Evolutionary conservation across 1,140 invertebrate genomes (phyloP).

Genomic region (Patella vulgata): DNA sequence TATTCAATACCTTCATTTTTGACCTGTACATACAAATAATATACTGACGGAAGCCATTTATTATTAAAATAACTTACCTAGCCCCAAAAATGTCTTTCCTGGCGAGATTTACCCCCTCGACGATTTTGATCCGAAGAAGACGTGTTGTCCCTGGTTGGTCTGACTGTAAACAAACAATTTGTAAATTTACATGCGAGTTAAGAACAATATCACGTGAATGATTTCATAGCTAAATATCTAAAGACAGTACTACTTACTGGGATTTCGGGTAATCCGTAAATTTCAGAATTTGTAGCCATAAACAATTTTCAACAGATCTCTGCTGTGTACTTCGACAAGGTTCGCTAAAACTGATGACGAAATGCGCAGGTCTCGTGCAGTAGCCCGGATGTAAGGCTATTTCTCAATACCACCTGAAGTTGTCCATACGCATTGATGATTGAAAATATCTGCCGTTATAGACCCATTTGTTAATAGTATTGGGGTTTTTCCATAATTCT

Average conservation of each 20-base stretch:
- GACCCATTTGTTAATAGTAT: no score
- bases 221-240: background rate
- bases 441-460: no score
- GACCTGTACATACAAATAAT: no score
- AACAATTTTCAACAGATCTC: conserved; percentile 13
- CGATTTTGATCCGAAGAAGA: conserved; percentile 70
- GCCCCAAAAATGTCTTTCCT: conserved; percentile 99
- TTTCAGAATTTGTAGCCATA: conserved; percentile 38
- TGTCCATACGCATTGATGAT: conserved; percentile 20
- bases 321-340: no score
- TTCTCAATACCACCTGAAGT: conserved; percentile 8
- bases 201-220: conserved; percentile 4
- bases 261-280: conserved; percentile 39
- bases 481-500: no score
- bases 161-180: conserved; percentile 40
- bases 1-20: no score
- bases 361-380: no score
- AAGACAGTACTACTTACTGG: conserved; percentile 33
- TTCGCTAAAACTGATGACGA: no score
- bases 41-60: no score
- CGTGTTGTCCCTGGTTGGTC: conserved; percentile 45
- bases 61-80: no score
- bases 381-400: background rate
- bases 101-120: conserved; percentile 88
- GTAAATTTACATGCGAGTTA: conserved; percentile 5